phyloP scores from a whole-genome alignment of 2,113 vertebrate species.

The Phaethornis superciliosus region DNA sequence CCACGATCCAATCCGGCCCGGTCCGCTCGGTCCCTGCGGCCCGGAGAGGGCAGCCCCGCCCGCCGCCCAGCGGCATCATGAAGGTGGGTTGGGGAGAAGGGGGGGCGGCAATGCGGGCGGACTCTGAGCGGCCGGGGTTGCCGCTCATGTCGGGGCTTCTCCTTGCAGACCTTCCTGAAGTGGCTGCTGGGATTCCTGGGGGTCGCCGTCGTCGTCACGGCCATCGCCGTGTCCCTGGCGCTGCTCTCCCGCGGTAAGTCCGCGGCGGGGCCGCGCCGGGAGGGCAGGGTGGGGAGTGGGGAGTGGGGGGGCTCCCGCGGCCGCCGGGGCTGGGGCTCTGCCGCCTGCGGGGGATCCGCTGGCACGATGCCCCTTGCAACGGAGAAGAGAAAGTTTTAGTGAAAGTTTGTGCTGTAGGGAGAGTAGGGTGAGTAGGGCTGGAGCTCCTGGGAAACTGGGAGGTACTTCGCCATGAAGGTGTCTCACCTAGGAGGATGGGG shows the following conservation, averaged over 20 bases:
- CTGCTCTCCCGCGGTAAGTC: slow-evolving; percentile 73
- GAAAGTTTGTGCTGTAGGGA: not conserved
- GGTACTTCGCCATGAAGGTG: not conserved
- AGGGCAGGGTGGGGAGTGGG: no score
- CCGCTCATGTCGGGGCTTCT: not conserved
- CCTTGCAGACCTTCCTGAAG: slow-evolving; percentile 72
- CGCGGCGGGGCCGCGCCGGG: not conserved
- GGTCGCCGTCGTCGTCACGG: slow-evolving; percentile 40
- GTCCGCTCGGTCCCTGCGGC: not conserved
- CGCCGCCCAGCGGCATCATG: not conserved
- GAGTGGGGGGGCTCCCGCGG: no score
- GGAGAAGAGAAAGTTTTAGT: not conserved
- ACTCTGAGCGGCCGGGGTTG: not conserved
- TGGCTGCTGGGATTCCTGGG: slow-evolving; percentile 72
- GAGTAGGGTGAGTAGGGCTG: accelerated
- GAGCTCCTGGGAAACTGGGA: not conserved
- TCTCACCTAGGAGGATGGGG: not conserved
- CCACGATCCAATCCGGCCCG: accelerated
- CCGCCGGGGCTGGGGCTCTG: not conserved
- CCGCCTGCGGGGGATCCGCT: not conserved
- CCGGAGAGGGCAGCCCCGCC: not conserved
- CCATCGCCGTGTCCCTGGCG: slow-evolving; percentile 72
- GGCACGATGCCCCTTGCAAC: no score
- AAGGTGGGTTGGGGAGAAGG: not conserved
- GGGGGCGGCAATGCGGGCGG: not conserved